phyloP scores from a whole-genome alignment of 2,797 vertebrate genomes.

The Rachycentron canadum region DNA sequence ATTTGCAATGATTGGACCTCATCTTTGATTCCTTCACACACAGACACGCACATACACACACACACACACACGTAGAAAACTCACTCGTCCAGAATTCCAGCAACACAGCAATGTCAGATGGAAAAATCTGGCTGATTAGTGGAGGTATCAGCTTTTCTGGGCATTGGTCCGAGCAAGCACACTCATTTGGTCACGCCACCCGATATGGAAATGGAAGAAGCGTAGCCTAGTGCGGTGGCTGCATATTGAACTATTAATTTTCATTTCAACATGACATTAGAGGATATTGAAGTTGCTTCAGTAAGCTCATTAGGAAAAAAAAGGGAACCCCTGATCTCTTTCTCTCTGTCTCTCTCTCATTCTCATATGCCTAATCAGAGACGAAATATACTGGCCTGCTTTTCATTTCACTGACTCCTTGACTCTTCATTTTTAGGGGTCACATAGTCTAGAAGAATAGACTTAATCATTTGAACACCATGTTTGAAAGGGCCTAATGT shows the following conservation, averaged over 20 bases:
- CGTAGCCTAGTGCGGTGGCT: constrained; percentile 72
- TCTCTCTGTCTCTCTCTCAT: constrained; percentile 50
- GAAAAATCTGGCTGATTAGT: constrained; percentile 84
- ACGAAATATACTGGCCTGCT: constrained; percentile 77
- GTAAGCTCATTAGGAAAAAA: constrained; percentile 80
- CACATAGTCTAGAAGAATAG: constrained; percentile 42
- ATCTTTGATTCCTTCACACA: constrained; percentile 58
- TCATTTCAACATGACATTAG: constrained; percentile 88
- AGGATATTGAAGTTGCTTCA: constrained; percentile 87
- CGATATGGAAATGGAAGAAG: constrained; percentile 86
- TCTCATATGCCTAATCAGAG: constrained; percentile 72
- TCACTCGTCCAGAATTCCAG: constrained; percentile 51
- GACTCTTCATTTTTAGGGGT: constrained; percentile 60
- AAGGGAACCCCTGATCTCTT: constrained; percentile 67
- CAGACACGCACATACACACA: constrained; percentile 28
- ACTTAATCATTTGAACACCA: constrained; percentile 49
- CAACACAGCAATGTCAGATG: constrained; percentile 72
- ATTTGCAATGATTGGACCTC: constrained; percentile 54
- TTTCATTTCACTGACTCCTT: constrained; percentile 72
- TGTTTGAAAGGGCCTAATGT: constrained; percentile 27
- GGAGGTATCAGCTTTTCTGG: constrained; percentile 83
- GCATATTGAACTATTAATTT: constrained; percentile 87
- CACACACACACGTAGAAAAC: constrained; percentile 23
- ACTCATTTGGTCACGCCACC: constrained; percentile 88
- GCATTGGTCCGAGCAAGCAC: constrained; percentile 72